Base-by-base conservation (phyloP, 2,888 invertebrate species). In the Dermolepida albohirtum region DNA sequence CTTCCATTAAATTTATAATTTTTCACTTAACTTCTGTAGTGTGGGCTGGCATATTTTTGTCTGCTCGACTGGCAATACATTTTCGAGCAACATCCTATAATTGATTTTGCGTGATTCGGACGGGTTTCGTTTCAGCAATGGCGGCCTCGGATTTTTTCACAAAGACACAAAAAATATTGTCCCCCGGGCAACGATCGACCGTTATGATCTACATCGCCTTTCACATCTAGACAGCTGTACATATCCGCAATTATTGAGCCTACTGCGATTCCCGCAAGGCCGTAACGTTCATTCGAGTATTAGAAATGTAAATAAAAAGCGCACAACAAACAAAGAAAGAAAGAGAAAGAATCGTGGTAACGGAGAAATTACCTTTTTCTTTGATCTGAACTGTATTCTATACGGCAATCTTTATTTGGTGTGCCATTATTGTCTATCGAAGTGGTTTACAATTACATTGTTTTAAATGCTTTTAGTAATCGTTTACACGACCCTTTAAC, bases 191-290 rank as follows among this genome's bases (percentile, higher is more conserved):
- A 34, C 67, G 41, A 44, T 63, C 62, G 27, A 62, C 67, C 67
- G 67, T 67, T 67, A 59, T 67, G 67, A 67, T 67, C 54, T 54
- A 65, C 65, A 54, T 65, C 49, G 54, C 67, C 67, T 67, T 67
- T 67, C 63, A 66, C 66, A 66, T 66, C 57, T 57, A 66, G 44
- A 51, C 63, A 34, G 40, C 43, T 27, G 40, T 67, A 54, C 51
- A 62, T 51, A 67, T 67, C 34, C 51, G 67, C 52, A 34, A 67
- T 63, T 49, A 66, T 22, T 29, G 49, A 40, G 50, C 50, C 66
- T 41, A 59, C 34, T 59, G 43, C 51, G 51, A 67, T 51, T 50
- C 50, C 57, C 66, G 59, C 57, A 66, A 65, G 54, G 44, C 54
- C 55, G 54, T 44, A 65, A 52, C 52, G 54, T 54, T 29, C 55